These are phyloP conservation scores for Acanthopagrus latus DNA, from an alignment of 2,797 vertebrate species.

Conservation along the genomic window DNA sequence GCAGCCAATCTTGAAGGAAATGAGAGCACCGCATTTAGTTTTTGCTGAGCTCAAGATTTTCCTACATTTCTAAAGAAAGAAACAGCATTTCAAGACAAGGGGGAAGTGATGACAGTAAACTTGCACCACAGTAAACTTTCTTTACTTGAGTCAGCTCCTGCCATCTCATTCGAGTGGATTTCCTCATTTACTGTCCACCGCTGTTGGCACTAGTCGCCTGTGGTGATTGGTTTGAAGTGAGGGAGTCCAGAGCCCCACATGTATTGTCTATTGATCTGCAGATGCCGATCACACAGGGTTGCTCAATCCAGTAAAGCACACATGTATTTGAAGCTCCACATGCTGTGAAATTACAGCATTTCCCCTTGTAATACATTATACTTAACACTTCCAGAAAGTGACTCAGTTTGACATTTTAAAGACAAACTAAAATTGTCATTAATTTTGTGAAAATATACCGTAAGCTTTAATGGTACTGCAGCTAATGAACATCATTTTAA, in stretches of 20 bases:
- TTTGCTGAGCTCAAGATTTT: slow-evolving; percentile 74
- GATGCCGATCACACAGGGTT: slow-evolving; percentile 11
- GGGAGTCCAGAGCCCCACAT: not conserved
- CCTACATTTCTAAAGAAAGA: slow-evolving; percentile 70
- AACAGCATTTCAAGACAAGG: slow-evolving; percentile 51
- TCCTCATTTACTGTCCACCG: slow-evolving; percentile 28
- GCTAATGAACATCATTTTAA: not conserved
- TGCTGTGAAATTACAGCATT: slow-evolving; percentile 10
- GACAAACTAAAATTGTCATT: not conserved
- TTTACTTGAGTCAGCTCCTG: slow-evolving; percentile 49
- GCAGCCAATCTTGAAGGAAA: slow-evolving; percentile 67
- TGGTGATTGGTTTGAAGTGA: slow-evolving; percentile 25
- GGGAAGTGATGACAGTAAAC: slow-evolving; percentile 71
- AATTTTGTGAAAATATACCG: not conserved
- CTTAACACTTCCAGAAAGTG: not conserved
- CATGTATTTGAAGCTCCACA: not conserved
- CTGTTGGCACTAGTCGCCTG: slow-evolving; percentile 21
- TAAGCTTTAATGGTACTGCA: not conserved
- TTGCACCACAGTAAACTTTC: slow-evolving; percentile 68
- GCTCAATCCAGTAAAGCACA: not conserved
- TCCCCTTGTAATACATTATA: not conserved
- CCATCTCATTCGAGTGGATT: slow-evolving; percentile 34
- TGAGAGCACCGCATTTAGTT: slow-evolving; percentile 68
- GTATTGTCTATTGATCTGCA: slow-evolving; percentile 30
- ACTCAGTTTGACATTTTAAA: not conserved